Evolutionary conservation across 2,113 vertebrate species (phyloP).

Genomic region (Sphaerodactylus townsendi): DNA sequence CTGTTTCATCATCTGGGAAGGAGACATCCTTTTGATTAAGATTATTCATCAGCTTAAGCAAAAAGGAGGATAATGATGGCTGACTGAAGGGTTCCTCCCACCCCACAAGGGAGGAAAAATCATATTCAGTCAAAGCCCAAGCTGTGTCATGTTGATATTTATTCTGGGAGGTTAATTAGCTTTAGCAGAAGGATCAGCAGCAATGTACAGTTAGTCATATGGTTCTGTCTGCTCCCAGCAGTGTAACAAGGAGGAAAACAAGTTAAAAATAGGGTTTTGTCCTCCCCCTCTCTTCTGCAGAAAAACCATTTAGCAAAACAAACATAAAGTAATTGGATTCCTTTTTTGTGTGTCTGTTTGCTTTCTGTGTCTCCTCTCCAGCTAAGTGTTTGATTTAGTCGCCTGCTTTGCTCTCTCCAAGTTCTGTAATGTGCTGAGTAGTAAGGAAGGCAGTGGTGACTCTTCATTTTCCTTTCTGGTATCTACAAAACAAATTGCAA

Average conservation of each 20-base stretch:
- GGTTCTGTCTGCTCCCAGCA: conserved; percentile 53
- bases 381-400: conserved; percentile 70
- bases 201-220: conserved; percentile 43
- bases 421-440: conserved; percentile 43
- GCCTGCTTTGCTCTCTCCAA: conserved; percentile 55
- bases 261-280: conserved; percentile 49
- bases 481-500: conserved; percentile 17
- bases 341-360: conserved; percentile 57
- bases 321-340: conserved; percentile 73
- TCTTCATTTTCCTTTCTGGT: conserved; percentile 21
- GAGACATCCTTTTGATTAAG: background rate
- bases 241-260: conserved; percentile 53
- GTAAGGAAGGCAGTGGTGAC: conserved; percentile 28
- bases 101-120: conserved; percentile 24
- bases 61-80: background rate
- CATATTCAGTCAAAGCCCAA: conserved; percentile 42
- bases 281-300: conserved; percentile 35
- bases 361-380: conserved; percentile 58
- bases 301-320: conserved; percentile 73
- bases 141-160: conserved; percentile 52
- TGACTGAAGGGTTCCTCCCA: fast-evolving
- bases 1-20: background rate
- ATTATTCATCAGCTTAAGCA: background rate
- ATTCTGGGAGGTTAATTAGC: conserved; percentile 67
- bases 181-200: conserved; percentile 60